These are phyloP conservation scores for Seriola quinqueradiata DNA, from an alignment of 2,113 vertebrate species.

Conservation along the genomic window DNA sequence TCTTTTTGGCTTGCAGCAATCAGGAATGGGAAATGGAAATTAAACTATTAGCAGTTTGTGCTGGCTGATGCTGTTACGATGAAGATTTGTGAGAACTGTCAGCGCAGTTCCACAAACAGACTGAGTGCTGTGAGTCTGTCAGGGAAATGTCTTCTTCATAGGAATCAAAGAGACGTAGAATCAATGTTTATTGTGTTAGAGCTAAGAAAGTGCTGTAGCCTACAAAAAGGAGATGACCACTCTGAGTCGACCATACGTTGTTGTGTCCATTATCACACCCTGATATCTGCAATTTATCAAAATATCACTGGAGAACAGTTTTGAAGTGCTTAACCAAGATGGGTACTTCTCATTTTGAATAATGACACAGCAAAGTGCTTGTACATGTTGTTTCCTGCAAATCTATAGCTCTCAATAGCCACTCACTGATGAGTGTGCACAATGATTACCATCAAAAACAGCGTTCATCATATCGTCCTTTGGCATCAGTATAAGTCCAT, in stretches of 20 bases:
- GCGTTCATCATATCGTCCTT: slow-evolving; percentile 17
- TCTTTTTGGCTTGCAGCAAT: slow-evolving; percentile 35
- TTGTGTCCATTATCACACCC: slow-evolving; percentile 36
- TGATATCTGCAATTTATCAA: slow-evolving; percentile 53
- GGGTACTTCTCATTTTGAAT: slow-evolving; percentile 4
- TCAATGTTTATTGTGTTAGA: slow-evolving; percentile 75
- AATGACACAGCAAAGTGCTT: slow-evolving; percentile 28
- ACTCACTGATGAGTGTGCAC: slow-evolving; percentile 18
- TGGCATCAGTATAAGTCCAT: slow-evolving; percentile 11
- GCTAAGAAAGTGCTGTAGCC: slow-evolving; percentile 63
- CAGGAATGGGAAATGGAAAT: slow-evolving; percentile 41
- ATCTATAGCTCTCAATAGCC: slow-evolving; percentile 27
- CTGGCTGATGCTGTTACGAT: slow-evolving; percentile 32
- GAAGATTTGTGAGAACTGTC: slow-evolving; percentile 55
- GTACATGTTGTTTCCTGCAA: slow-evolving; percentile 27
- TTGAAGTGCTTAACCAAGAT: slow-evolving; percentile 29
- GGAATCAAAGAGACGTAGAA: slow-evolving; percentile 75
- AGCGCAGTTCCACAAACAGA: slow-evolving; percentile 33
- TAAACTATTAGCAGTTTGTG: slow-evolving; percentile 47
- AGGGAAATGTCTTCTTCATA: slow-evolving; percentile 62
- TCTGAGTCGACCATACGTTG: slow-evolving; percentile 22
- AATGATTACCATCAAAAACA: slow-evolving; percentile 3
- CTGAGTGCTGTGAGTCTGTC: slow-evolving; percentile 56
- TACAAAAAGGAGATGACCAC: slow-evolving; percentile 65
- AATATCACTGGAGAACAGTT: slow-evolving; percentile 37